Conservation (phyloP, 2,797 vertebrate genomes). For the Aphelocoma californica region DNA sequence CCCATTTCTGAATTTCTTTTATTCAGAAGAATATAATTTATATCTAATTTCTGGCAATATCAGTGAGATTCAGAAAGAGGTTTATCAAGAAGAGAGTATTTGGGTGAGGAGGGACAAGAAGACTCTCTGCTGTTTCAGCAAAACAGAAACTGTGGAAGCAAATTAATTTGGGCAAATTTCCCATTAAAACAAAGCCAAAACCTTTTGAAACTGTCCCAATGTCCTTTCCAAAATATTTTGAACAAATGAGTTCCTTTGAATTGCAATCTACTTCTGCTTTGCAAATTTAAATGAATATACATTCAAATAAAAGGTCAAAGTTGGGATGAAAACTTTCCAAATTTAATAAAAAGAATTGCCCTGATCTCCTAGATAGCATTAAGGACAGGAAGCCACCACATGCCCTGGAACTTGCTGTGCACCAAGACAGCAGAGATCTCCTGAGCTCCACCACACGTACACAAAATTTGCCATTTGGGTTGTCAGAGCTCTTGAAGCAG, state of each 20-base stretch:
- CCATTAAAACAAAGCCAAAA: slow-evolving; percentile 33
- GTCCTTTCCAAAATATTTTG: slow-evolving; percentile 29
- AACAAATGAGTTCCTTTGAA: neutral
- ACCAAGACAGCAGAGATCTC: neutral
- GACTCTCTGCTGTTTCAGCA: slow-evolving; percentile 30
- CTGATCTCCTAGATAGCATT: neutral
- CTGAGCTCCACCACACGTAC: neutral
- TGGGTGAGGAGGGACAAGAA: neutral
- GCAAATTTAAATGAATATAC: neutral
- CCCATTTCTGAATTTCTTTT: neutral
- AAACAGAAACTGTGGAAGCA: neutral
- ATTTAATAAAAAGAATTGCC: neutral
- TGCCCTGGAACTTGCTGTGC: neutral
- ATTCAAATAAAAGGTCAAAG: slow-evolving; percentile 26
- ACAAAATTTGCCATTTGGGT: neutral
- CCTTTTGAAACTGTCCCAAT: slow-evolving; percentile 2
- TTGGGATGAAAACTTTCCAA: neutral
- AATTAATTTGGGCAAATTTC: slow-evolving; percentile 50
- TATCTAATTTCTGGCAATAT: neutral
- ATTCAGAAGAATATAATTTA: neutral
- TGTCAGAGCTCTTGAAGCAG: neutral
- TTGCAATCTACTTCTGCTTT: slow-evolving; percentile 16
- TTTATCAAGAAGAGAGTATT: neutral
- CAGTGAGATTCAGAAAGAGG: neutral
- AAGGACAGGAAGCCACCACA: neutral